Percentiles rank a stretch among this genome's conserved stretches.
These are phyloP conservation scores for Physocephala rufipes DNA, from an alignment of 2,888 invertebrate species.

Conservation along the genomic window DNA sequence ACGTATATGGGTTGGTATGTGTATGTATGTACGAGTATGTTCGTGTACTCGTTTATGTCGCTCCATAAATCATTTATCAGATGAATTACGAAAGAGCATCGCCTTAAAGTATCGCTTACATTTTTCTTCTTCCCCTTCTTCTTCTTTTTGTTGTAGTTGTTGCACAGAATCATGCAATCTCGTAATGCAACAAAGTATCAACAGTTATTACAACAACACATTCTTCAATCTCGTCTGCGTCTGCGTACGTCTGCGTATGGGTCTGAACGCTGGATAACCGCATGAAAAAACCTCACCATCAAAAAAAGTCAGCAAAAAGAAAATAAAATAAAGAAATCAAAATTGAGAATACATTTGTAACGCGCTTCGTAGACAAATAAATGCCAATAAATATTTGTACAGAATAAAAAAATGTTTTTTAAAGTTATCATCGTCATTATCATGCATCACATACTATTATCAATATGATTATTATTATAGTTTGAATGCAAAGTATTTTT, in stretches of 20 bases:
- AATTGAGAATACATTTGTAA: background rate
- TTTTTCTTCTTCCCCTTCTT: too few relatives aligned
- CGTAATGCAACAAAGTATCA: background rate
- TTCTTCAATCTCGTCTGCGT: too few relatives aligned
- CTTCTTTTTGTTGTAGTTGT: too few relatives aligned
- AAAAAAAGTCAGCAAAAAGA: background rate
- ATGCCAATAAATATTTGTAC: background rate
- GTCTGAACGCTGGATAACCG: too few relatives aligned
- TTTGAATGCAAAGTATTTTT: background rate
- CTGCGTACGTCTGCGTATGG: too few relatives aligned
- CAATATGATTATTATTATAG: background rate
- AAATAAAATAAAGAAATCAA: conserved; percentile 1
- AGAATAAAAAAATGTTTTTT: background rate
- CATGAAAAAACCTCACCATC: background rate
- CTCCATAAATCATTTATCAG: too few relatives aligned
- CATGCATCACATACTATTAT: background rate
- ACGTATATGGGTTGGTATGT: too few relatives aligned
- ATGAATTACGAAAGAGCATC: too few relatives aligned
- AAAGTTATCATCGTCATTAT: background rate
- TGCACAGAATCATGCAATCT: background rate
- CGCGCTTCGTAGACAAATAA: background rate
- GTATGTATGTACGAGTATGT: too few relatives aligned
- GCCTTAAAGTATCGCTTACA: too few relatives aligned
- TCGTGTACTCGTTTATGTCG: too few relatives aligned
- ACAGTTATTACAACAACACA: too few relatives aligned